Evolutionary conservation across 2,797 vertebrate genomes (phyloP).

Genomic region (Argya squamiceps): DNA sequence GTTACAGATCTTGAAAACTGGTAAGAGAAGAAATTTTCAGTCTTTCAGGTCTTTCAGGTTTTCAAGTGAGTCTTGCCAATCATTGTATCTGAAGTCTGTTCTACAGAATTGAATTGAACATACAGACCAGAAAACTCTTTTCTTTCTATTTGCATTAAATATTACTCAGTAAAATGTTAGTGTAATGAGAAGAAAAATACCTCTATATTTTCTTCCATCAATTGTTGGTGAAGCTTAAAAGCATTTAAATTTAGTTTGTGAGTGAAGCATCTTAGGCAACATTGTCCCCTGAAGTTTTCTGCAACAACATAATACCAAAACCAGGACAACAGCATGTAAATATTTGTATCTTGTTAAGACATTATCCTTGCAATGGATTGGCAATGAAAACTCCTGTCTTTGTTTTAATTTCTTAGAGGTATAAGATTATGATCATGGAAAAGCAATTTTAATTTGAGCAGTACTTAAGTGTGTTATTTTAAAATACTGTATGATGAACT

Average conservation of each 20-base stretch:
- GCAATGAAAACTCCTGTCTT: slow-evolving; percentile 10
- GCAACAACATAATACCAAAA: neutral
- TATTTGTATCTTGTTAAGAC: neutral
- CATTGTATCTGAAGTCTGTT: neutral
- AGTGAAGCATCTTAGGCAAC: neutral
- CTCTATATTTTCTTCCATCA: neutral
- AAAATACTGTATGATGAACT: slow-evolving; percentile 22
- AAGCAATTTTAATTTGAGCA: slow-evolving; percentile 34
- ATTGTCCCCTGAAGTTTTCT: neutral
- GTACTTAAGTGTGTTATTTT: slow-evolving; percentile 38
- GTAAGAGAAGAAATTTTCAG: neutral
- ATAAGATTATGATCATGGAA: neutral
- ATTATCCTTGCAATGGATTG: neutral
- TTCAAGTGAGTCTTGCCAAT: neutral
- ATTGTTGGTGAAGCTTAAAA: neutral
- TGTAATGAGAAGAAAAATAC: neutral
- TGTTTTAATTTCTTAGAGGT: neutral
- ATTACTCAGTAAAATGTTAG: neutral
- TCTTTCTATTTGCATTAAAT: neutral
- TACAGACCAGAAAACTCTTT: neutral
- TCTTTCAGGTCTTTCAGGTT: neutral
- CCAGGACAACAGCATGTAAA: neutral
- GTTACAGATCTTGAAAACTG: neutral
- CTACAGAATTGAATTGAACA: neutral
- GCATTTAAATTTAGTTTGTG: neutral